Evolutionary conservation across 1,140 invertebrate genomes (phyloP).

Genomic region (Lerema accius): DNA sequence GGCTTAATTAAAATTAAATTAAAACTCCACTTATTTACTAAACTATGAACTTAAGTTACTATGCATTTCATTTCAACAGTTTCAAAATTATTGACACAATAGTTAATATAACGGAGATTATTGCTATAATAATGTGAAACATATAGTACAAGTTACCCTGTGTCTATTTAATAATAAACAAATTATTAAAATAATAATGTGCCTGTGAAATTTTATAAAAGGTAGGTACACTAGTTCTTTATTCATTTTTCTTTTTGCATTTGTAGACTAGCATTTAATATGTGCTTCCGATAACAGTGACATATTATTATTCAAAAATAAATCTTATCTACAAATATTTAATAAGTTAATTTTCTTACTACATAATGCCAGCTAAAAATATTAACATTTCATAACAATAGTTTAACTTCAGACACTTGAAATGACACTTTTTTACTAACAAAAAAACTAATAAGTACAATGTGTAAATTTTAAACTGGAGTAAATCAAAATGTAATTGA

Average conservation of each 20-base stretch:
- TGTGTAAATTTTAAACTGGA: too few species aligned
- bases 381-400: not conserved
- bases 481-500: too few species aligned
- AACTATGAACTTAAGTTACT: not conserved
- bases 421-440: not conserved
- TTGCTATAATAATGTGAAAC: slow-evolving; percentile 17
- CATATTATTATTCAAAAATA: not conserved
- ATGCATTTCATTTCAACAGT: slow-evolving; percentile 11
- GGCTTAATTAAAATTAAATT: slow-evolving; percentile 35
- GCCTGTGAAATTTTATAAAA: too few species aligned
- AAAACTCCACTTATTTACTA: slow-evolving; percentile 10
- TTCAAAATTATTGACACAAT: slow-evolving; percentile 18
- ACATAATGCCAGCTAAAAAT: not conserved
- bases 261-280: not conserved
- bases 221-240: too few species aligned
- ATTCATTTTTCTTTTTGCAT: not conserved
- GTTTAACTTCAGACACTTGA: not conserved
- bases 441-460: too few species aligned
- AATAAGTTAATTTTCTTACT: not conserved
- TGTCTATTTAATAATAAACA: slow-evolving; percentile 14
- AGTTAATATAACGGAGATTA: slow-evolving; percentile 7
- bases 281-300: not conserved
- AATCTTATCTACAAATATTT: not conserved
- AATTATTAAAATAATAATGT: not conserved
- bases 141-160: slow-evolving; percentile 30